Evolutionary conservation across 2,113 vertebrate species (phyloP), one percentile per base, ranked within the genome.

Genomic region (Psilopogon haemacephalus): DNA sequence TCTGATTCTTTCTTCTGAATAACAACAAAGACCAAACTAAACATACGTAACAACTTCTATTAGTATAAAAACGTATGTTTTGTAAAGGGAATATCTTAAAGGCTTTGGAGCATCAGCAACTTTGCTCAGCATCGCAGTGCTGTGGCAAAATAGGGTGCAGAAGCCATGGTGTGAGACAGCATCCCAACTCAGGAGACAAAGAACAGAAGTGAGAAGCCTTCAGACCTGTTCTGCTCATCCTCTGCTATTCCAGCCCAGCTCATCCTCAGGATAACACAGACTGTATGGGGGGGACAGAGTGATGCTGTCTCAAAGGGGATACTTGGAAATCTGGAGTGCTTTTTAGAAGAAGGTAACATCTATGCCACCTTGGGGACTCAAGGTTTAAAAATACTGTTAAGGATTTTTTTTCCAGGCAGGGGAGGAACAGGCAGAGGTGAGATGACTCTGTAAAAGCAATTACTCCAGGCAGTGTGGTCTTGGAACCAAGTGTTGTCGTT

Each of bases 281-380:
- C 27, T 56, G 32, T 0, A 0, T 6, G 21, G 21, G 48, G 48
- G n/a, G 78, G 52, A 35, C 20, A 63, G 38, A 62, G 20, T 9
- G 38, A 64, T 20, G 26, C 11, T 35, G 4, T 24, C 50, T 78
- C 70, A 17, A 54, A 62, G 24, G 7, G 15, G 15, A 1, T 20
- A 28, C 58, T n/a, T 71, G 26, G 14, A 35, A n/a, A 46, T 63
- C 50, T 6, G 21, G 23, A 35, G 24, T 74, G 32, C 15, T 62
- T 15, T 84, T 81, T n/a, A n/a, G 16, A 56, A 26, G 37, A 70
- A 19, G 16, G 5, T 11, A 14, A 70, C 27, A 35, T 21, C 35
- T 63, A 28, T 1, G 1, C 17, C 50, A 69, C 7, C 56, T 64
- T n/a, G 26, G 33, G 90, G 81, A 3, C 38, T 73, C 1, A 0